Conservation (phyloP, 2,113 vertebrate species). For the Motacilla alba region DNA sequence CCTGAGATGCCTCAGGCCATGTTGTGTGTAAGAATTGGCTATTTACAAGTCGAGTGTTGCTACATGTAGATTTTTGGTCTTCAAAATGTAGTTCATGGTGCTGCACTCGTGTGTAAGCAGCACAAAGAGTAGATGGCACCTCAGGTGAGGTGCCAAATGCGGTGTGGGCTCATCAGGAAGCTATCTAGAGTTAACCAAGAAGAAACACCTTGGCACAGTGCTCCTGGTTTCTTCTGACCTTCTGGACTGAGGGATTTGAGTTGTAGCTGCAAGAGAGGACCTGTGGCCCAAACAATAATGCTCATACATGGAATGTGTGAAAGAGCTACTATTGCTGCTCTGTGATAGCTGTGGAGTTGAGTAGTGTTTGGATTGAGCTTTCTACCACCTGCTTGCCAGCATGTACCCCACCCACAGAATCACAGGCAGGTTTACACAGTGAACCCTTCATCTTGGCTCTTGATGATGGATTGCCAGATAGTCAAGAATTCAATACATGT, state of each 20-base stretch:
- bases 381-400: neutral
- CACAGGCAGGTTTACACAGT: neutral
- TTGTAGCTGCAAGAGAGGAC: neutral
- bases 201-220: neutral
- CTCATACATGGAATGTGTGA: rapidly evolving
- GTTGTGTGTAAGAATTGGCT: rapidly evolving
- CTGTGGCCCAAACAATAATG: neutral
- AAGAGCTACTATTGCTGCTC: neutral
- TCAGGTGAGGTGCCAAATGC: neutral
- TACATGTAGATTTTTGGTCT: neutral
- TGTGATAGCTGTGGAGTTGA: neutral
- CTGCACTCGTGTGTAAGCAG: rapidly evolving
- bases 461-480: neutral
- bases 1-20: neutral
- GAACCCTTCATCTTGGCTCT: neutral
- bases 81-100: neutral
- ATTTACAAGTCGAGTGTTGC: neutral
- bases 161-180: neutral
- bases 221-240: neutral
- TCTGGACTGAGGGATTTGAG: neutral
- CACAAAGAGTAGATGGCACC: neutral
- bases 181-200: neutral
- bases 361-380: neutral
- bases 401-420: neutral
- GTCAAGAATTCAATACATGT: rapidly evolving